Base-by-base conservation (phyloP, 2,888 invertebrate genomes). In the Drosophila atroscutellata region DNA sequence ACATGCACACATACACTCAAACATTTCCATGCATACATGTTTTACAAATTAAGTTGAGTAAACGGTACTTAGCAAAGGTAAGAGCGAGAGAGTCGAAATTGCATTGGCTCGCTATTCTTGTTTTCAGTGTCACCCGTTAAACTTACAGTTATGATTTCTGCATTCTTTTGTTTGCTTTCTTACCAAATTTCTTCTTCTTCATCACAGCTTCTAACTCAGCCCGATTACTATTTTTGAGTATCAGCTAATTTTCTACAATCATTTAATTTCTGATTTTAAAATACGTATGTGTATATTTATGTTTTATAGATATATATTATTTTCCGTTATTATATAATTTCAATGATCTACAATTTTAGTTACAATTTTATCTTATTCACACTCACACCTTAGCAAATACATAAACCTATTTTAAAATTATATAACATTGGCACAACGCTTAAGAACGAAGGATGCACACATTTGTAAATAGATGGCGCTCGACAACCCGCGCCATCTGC, bases 391-490 rank as follows among this genome's bases (percentile, higher is more conserved):
- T 36, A 55, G 37, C n/a, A 7, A 26, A 13, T n/a, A 2, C n/a
- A 34, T 1, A 13, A 28, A 20, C 39, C 55, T 5, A 28, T 28
- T 39, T 55, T 6, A 0, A 26, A 42, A 32, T 9, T 5, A 11
- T n/a, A n/a, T 5, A 34, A 9, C 13, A n/a, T 9, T 68, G 45
- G 51, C 68, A 51, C 11, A 58, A 2, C 5, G 32, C 20, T 7
- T 8, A 26, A 15, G 9, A 9, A 7, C 8, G 13, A 6, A 1
- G 18, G 24, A 18, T 68, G 13, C 39, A 5, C 0, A 18, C 11
- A 15, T 20, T 32, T 26, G 11, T 26, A 28, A 26, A 59, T 52
- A 69, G 59, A 69, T 59, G 59, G 52, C 69, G 45, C 0, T 28
- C 15, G 0, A 24, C 9, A 0, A 8, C 18, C 18, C 2, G 7